phyloP scores from a whole-genome alignment of 2,888 invertebrate species.

The Phanerotoma sp. region DNA sequence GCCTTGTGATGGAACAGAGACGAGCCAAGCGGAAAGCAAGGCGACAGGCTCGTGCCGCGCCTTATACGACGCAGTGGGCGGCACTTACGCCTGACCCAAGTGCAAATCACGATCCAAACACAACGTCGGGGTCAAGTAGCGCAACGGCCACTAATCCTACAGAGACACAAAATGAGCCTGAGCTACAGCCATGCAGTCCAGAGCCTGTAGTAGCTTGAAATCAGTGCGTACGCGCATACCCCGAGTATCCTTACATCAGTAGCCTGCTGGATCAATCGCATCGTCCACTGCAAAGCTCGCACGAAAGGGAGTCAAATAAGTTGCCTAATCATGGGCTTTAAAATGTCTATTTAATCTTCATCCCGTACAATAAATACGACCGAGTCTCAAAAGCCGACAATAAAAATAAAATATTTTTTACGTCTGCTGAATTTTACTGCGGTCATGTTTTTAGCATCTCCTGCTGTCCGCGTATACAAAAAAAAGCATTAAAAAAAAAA shows the following conservation, averaged over 20 bases:
- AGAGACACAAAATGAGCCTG: slow-evolving; percentile 52
- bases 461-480: neutral
- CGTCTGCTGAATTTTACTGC: slow-evolving; percentile 13
- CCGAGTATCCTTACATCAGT: slow-evolving; percentile 9
- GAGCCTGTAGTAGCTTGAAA: slow-evolving; percentile 55
- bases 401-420: no score
- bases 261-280: slow-evolving; percentile 8
- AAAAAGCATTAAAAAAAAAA: no score
- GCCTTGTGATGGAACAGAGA: slow-evolving; percentile 88
- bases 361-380: slow-evolving; percentile 16
- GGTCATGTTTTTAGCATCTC: slow-evolving; percentile 14
- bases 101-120: slow-evolving; percentile 47
- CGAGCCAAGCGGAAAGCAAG: slow-evolving; percentile 68
- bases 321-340: slow-evolving; percentile 6
- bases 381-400: slow-evolving; percentile 33
- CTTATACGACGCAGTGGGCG: slow-evolving; percentile 64
- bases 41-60: slow-evolving; percentile 73
- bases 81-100: slow-evolving; percentile 56
- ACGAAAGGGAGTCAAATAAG: no score
- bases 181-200: slow-evolving; percentile 53
- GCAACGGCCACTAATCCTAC: slow-evolving; percentile 38
- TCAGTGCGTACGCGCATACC: slow-evolving; percentile 3
- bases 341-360: slow-evolving; percentile 18
- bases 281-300: slow-evolving; percentile 11
- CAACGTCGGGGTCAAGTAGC: slow-evolving; percentile 43